phyloP scores from a whole-genome alignment of 2,113 vertebrate genomes.

The Tetrax tetrax region DNA sequence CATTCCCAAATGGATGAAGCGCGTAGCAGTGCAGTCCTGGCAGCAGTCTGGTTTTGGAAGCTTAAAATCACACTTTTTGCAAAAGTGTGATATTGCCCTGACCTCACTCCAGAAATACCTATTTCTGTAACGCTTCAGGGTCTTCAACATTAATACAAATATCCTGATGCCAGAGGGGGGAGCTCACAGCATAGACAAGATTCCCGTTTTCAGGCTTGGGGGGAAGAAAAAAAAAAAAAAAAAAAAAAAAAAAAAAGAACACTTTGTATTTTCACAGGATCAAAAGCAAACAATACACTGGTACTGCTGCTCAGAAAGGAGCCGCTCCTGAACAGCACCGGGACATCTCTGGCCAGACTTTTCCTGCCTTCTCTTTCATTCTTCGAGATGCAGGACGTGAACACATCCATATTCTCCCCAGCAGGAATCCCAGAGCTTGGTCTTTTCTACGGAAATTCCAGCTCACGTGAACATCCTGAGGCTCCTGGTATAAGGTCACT shows the following conservation, averaged over 20 bases:
- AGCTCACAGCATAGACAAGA: slow-evolving; percentile 78
- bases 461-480: background rate
- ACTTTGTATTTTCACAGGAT: background rate
- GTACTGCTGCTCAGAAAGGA: background rate
- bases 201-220: background rate
- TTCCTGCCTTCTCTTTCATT: background rate
- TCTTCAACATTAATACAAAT: background rate
- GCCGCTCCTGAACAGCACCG: background rate
- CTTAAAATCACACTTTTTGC: background rate
- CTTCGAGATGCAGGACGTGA: background rate
- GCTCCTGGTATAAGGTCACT: rapidly evolving
- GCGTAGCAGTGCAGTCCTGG: rapidly evolving
- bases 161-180: slow-evolving; percentile 76
- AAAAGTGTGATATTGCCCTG: background rate
- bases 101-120: background rate
- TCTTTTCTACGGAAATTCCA: background rate
- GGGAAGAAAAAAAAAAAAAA: background rate
- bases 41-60: background rate
- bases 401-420: background rate
- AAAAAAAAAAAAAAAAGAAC: background rate
- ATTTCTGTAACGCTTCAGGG: background rate
- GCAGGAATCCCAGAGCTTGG: background rate
- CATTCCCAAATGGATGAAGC: background rate
- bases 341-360: background rate
- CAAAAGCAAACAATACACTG: background rate